Conservation (phyloP, 2,797 vertebrate genomes). For the Chanos chanos region DNA sequence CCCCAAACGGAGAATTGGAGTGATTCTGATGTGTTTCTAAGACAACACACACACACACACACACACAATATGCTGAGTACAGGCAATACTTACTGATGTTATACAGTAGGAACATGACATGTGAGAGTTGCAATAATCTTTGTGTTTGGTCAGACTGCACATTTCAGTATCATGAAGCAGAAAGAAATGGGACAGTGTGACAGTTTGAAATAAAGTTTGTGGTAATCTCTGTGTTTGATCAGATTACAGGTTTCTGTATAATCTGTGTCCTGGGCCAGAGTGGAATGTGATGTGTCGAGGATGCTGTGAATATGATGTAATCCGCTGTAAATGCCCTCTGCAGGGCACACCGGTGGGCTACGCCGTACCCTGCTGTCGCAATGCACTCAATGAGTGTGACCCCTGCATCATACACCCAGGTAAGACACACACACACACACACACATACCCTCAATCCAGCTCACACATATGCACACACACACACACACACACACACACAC, state of each 20-base stretch:
- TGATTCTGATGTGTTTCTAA: too few species aligned
- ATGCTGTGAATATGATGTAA: constrained; percentile 93
- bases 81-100: too few species aligned
- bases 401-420: constrained; percentile 97
- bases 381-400: constrained; percentile 90
- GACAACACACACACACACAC: too few species aligned
- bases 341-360: constrained; percentile 88
- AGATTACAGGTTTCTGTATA: constrained; percentile 92
- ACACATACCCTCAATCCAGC: not conserved
- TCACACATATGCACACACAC: not conserved
- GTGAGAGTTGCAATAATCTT: too few species aligned
- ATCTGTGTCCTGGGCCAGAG: constrained; percentile 89
- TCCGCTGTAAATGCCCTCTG: constrained; percentile 88
- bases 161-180: not conserved
- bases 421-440: constrained; percentile 42
- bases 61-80: too few species aligned
- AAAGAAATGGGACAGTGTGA: not conserved
- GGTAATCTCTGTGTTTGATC: constrained; percentile 7
- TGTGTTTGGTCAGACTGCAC: too few species aligned
- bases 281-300: constrained; percentile 97
- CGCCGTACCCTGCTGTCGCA: constrained; percentile 95
- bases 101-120: too few species aligned
- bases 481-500: not conserved
- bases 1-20: too few species aligned
- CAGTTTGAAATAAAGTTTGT: not conserved